Evolutionary conservation across 2,113 vertebrate species (phyloP), one percentile per base, ranked within the genome.

Genomic region (Ictalurus furcatus): DNA sequence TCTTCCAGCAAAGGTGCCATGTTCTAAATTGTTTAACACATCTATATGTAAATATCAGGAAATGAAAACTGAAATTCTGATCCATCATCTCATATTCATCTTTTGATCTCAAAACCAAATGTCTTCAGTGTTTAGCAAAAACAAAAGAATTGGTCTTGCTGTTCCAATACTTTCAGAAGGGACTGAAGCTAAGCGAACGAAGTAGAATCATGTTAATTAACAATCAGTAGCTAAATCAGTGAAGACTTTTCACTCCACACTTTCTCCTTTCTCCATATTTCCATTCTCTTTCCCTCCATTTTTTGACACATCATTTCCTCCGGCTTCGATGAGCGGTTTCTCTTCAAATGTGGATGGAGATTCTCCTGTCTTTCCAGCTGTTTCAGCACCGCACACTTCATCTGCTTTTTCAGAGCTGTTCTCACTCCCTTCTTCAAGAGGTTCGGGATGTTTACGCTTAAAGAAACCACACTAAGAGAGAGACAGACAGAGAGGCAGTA

Each of bases 401-500:
- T 89, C 63, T 17, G 30, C 23, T 11, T 23, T 23, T 56, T 5
- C 48, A 17, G 5, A 3, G 2, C 2, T 69, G 34, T 48, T 63
- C 78, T 76, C 56, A 28, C 2, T 28, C 30, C 0, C 52, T 34
- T 21, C 78, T 28, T 82, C 28, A 69, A 13, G 13, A 17, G 14
- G 16, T 0, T 9, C 4, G 52, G 12, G 59, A 6, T 16, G 71
- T 19, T 78, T 90, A 2, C 85, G 69, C 23, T 84, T 90, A 34
- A 90, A 90, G 59, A 90, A 90, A 3, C 85, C 89, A 78, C 85
- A 90, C 89, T 90, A 65, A 63, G 54, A 89, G 56, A 88, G 1
- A 73, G 13, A 83, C 17, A 30, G 0, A 59, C 16, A 74, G 19
- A 3, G 6, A 44, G 21, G 19, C 17, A 76, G 28, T 0, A 14